A percentile compares a stretch with the other conserved stretches of the same genome.
Conservation (phyloP, 1,140 invertebrate genomes). For the Tetramorium alpestre region DNA sequence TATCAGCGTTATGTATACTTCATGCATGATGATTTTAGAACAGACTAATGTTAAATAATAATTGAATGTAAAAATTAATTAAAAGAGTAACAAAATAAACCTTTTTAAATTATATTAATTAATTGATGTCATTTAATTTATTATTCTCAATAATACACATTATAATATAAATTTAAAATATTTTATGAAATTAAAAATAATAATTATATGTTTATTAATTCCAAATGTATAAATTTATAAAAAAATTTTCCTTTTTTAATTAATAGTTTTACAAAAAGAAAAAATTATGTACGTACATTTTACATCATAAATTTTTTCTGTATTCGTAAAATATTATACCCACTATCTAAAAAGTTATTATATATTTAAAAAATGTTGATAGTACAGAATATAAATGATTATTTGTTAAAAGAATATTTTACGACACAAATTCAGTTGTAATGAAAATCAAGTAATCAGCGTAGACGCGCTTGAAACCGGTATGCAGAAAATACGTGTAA, state of each 20-base stretch:
- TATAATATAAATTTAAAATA: not conserved
- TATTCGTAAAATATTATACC: not conserved
- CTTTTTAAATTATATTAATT: not conserved
- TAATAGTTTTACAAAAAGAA: not conserved
- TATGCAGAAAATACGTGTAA: constrained; percentile 10
- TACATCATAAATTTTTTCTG: not conserved
- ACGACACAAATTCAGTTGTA: not conserved
- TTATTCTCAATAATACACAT: not conserved
- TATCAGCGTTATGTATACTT: not conserved
- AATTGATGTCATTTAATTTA: not conserved
- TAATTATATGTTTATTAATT: not conserved
- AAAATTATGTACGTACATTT: not conserved
- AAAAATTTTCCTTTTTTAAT: not conserved
- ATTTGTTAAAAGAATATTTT: not conserved
- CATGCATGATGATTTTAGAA: not conserved
- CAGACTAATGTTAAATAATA: not conserved
- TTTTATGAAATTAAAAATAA: not conserved
- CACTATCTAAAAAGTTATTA: not conserved
- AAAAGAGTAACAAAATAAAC: not conserved
- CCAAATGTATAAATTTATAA: not conserved
- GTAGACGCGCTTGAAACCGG: not conserved
- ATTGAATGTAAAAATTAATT: not conserved
- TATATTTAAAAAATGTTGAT: not conserved
- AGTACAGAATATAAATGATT: not conserved
- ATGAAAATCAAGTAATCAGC: not conserved